Base-by-base conservation (phyloP, 1,140 invertebrate species). In the Neuroterus valhalla region DNA sequence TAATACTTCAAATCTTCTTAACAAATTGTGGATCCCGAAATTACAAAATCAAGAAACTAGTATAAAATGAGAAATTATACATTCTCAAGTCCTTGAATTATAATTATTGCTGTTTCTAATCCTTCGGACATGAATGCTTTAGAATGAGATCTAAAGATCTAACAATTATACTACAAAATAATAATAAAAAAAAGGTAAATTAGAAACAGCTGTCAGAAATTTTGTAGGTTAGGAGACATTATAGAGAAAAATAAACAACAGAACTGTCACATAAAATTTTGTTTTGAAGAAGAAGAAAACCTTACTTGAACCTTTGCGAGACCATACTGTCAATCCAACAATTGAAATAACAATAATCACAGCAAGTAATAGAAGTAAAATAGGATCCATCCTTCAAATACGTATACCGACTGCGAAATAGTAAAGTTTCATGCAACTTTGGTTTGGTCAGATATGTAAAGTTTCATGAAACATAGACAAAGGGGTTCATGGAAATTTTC, bases 291-390 rank as follows among this genome's bases (percentile, higher is more conserved):
- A 44, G 44, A 69, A 76, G 31, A 26, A 74, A 44, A 42, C 3
- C 80, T 15, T 81, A 85, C 82, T 80, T 74, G 80, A 77, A 50
- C 79, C 82, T 82, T 71, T 70, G 68, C 75, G 74, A 19, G 85
- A 87, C 75, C 76, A 89, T 70, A 85, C 79, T 45, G 84, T 88
- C n/a, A 91, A 75, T 10, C 86, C 84, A 19, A 91, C 68, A 67
- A 92, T 85, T 23, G 92, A 52, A 69, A 90, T 68, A 26, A 91
- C 31, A 42, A 92, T 72, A 23, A 90, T 84, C 3, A 82, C 80
- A 10, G 90, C 91, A 76, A 92, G 77, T 8, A 85, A 85, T 71
- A 87, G 77, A 73, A 92, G 87, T 55, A 92, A 45, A 52, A 88
- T 85, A 50, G 92, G 77, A 81, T 92, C 91, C 91, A 92, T 92